These are phyloP conservation scores for Zaprionus lineosus DNA, from an alignment of 2,888 invertebrate species.

Conservation along the genomic window DNA sequence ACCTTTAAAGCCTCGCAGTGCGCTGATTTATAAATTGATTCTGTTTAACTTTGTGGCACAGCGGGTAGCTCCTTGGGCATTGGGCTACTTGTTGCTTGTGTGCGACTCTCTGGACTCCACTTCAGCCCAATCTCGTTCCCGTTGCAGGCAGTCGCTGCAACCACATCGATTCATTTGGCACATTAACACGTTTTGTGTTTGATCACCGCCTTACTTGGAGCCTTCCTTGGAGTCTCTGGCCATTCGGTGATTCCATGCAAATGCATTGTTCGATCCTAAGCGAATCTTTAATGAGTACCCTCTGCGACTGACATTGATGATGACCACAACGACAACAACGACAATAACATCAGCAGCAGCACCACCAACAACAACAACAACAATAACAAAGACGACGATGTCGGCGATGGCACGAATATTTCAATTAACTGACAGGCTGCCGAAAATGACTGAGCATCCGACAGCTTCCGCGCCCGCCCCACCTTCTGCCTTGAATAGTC, in stretches of 20 bases:
- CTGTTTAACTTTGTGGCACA: conserved; percentile 80
- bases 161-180: conserved; percentile 59
- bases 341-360: conserved; percentile 10
- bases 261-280: conserved; percentile 39
- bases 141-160: neutral
- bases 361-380: conserved; percentile 19
- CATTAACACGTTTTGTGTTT: conserved; percentile 70
- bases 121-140: neutral
- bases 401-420: conserved; percentile 66
- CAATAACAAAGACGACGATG: conserved; percentile 10
- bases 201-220: conserved; percentile 17
- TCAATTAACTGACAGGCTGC: conserved; percentile 73
- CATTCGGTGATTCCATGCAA: conserved; percentile 13
- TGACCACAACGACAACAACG: conserved; percentile 2
- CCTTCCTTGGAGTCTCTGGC: neutral
- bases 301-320: conserved; percentile 45
- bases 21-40: conserved; percentile 82
- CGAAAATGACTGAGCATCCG: conserved; percentile 66
- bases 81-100: conserved; percentile 47
- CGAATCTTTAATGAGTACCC: conserved; percentile 61
- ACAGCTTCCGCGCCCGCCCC: neutral
- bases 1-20: conserved; percentile 78
- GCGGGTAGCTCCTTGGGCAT: conserved; percentile 70
- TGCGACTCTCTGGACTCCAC: neutral
- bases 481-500: neutral